Evolutionary conservation across 2,888 invertebrate species (phyloP), one percentile per base, ranked within the genome.

Genomic region (Parascotia fuliginaria): DNA sequence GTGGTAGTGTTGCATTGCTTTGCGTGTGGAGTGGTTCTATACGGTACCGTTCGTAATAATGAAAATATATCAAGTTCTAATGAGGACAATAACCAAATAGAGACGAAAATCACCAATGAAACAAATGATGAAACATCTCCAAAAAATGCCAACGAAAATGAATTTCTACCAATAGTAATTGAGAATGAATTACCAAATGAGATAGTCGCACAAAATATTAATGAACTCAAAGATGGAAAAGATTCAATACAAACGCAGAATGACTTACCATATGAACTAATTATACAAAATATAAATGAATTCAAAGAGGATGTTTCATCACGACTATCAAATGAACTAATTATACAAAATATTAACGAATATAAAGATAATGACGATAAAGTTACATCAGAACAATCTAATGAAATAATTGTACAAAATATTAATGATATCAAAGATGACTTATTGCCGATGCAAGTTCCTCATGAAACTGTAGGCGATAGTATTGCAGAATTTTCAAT

Each of bases 1-100:
- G 41, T 72, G 27, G 48, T 69, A 48, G 32, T 72, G n/a, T 62
- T 79, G 34, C 83, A 83, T 60, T 80, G 75, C 40, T 31, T 77
- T 13, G 72, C 77, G 0, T 60, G 78, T 29, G 61, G 73, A 5
- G 16, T 79, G 31, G 60, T 83, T 14, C 4, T 76, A 29, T 76
- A 73, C 59, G 37, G 56, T 59, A 19, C 9, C 68, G 11, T 55
- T 47, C 14, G 55, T 19, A 24, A 24, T 24, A 1, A 9, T 24
- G 24, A 24, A 6, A 1, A 7, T 24, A 3, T 1, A 9, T 1
- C 5, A 24, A 24, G 7, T 24, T 24, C 24, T 24, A 9, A 24
- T 24, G 7, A 6, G 3, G 7, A 24, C 3, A 24, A 24, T 24
- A 1, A 24, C 7, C 24, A 24, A 24, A 1, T 24, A 24, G 7